Base-by-base conservation (phyloP, 1,140 invertebrate species). In the Phortica variegata region DNA sequence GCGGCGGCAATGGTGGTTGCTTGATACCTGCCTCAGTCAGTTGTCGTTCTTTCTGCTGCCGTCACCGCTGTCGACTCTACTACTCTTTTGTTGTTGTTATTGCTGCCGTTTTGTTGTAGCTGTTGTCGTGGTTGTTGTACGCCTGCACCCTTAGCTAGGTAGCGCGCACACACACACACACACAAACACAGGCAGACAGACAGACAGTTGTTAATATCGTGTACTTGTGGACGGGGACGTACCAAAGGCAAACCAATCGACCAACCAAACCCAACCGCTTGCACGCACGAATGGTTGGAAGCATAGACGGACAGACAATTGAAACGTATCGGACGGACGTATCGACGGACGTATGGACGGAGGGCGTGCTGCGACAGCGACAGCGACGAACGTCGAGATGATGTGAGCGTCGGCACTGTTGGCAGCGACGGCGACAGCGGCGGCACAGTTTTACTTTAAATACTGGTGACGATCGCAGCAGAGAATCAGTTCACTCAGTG, bases 401-500 rank as follows among this genome's bases (percentile, higher is more conserved):
- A 31, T 2, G 50, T 34, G 47, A 34, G 48, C 39, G 39, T 32
- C 36, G 18, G 31, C 51, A 17, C 40, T 52, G 57, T 23, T 43
- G 50, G 18, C 61, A 36, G 50, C 52, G 52, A 36, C 50, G 43
- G 34, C 51, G 49, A 39, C 51, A 32, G 26, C 53, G 40, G 52
- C 60, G 60, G 61, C 65, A 58, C 61, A 70, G 10, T 61, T 71
- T 66, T 57, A 65, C 70, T 73, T 73, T 66, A 73, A 73, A 73
- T 73, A 73, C 70, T 68, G 70, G 45, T 59, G 65, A 65, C 66
- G 71, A 74, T 74, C 71, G 66, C 55, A 60, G 57, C 68, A 63
- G 70, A 71, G 71, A 68, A 66, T 73, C 66, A 74, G 71, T 74
- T 74, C 71, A 71, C 63, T 63, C 61, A 71, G 63, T 58, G 71